A percentile compares a stretch with the other conserved stretches of the same genome.
Evolutionary conservation across 2,888 invertebrate genomes (phyloP).

Genomic region (Allolobophora icterica): DNA sequence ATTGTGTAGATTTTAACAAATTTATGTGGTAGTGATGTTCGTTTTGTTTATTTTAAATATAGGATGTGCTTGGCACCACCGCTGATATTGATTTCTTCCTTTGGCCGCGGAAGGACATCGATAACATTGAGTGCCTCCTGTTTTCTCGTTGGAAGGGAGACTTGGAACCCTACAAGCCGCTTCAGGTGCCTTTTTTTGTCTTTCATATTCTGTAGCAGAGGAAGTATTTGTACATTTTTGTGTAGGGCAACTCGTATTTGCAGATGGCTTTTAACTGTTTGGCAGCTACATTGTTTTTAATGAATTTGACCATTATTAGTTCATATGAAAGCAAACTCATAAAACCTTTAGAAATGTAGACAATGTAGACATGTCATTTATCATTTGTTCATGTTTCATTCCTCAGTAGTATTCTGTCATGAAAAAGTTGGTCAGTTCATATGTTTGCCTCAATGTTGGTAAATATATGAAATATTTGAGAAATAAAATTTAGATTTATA

Average conservation of each 20-base stretch:
- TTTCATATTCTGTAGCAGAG: not conserved
- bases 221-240: not conserved
- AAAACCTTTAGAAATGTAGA: not conserved
- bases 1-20: not conserved
- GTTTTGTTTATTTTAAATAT: not conserved
- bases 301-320: not conserved
- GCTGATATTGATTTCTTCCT: conserved; percentile 62
- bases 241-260: not conserved
- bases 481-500: no score
- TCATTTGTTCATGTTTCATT: no score
- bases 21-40: not conserved
- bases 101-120: conserved; percentile 63
- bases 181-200: not conserved
- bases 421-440: no score
- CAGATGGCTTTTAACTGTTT: not conserved
- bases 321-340: not conserved
- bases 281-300: not conserved
- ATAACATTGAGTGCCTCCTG: conserved; percentile 59
- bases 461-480: no score
- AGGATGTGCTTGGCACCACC: conserved; percentile 62
- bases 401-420: no score
- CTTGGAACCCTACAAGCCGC: conserved; percentile 20
- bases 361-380: no score
- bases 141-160: conserved; percentile 61
- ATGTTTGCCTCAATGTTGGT: no score